A percentile compares a stretch with the other conserved stretches of the same genome.
Conservation (phyloP, 2,113 vertebrate species). For the Tachuris rubrigastra region DNA sequence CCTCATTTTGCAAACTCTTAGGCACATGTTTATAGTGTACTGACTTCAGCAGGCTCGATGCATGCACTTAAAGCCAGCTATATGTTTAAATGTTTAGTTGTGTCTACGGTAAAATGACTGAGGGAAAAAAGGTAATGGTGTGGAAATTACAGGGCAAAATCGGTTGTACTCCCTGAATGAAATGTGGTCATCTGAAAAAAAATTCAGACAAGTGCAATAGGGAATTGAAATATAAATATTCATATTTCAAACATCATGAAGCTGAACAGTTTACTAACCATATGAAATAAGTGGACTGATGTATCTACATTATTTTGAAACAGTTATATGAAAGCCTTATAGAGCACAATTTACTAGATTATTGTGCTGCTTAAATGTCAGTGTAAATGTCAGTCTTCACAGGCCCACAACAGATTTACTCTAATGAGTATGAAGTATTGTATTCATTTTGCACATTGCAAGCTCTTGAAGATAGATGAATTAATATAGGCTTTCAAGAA, state of each 20-base stretch:
- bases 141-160: no score
- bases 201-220: neutral
- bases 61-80: neutral
- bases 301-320: neutral
- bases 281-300: neutral
- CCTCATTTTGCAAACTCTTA: neutral
- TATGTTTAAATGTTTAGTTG: neutral
- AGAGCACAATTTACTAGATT: neutral
- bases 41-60: neutral
- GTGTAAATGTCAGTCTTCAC: neutral
- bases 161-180: fast-evolving
- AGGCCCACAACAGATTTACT: neutral
- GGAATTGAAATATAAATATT: neutral
- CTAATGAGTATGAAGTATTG: neutral
- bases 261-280: neutral
- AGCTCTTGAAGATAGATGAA: neutral
- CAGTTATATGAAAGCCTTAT: neutral
- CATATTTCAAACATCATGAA: neutral
- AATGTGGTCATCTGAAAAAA: neutral
- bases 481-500: neutral
- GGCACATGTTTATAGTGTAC: neutral
- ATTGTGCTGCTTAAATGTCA: neutral
- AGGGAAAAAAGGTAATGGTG: neutral
- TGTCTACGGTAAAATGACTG: neutral
- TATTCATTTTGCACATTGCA: neutral